Percentiles rank a stretch among this genome's conserved stretches.
These are phyloP conservation scores for Metopolophium dirhodum DNA, from an alignment of 1,140 invertebrate species.

Conservation along the genomic window DNA sequence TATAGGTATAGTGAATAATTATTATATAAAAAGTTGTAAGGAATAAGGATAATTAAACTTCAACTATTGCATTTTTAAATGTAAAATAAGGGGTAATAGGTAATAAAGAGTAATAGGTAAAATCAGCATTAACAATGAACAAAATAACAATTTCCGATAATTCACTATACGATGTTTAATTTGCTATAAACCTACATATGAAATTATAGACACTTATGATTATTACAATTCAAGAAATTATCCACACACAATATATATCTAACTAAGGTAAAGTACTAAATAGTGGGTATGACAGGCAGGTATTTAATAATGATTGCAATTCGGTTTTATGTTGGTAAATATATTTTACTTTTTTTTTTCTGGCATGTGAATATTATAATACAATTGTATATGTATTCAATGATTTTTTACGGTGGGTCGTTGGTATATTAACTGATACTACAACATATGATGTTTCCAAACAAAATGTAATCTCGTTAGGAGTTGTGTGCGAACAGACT, in stretches of 20 bases:
- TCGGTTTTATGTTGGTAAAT: background rate
- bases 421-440: background rate
- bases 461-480: conserved; percentile 46
- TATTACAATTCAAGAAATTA: no score
- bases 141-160: no score
- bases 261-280: background rate
- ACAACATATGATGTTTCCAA: conserved; percentile 25
- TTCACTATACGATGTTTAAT: no score
- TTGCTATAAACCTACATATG: no score
- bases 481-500: conserved; percentile 45
- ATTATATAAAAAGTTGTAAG: no score
- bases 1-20: no score
- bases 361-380: background rate
- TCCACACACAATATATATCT: background rate
- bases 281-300: background rate
- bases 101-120: no score
- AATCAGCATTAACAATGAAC: no score
- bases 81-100: no score
- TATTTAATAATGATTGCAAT: background rate
- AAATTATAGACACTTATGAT: no score
- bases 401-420: conserved; percentile 1
- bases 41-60: no score
- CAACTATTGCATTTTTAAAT: no score
- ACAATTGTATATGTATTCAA: background rate
- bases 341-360: background rate